These are phyloP conservation scores for Erebia epiphron DNA, from an alignment of 2,888 invertebrate species.

Conservation along the genomic window DNA sequence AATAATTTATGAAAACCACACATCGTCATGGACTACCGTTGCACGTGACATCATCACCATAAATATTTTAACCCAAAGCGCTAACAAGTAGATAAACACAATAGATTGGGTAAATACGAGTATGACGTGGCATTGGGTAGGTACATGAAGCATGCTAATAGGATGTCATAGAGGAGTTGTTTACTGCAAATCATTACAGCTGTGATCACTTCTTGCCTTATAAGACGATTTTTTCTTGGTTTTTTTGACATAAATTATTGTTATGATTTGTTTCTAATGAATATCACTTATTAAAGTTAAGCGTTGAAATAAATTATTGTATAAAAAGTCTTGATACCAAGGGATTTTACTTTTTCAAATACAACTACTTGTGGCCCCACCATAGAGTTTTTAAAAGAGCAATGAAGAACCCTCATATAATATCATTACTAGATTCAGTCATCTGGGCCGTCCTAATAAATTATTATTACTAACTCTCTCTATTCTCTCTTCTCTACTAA, in stretches of 20 bases:
- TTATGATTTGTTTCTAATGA: background rate
- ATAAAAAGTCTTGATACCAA: too few relatives aligned
- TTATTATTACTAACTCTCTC: too few relatives aligned
- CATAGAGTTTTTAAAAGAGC: too few relatives aligned
- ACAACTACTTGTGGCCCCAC: too few relatives aligned
- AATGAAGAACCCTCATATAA: too few relatives aligned
- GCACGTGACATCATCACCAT: conserved; percentile 16
- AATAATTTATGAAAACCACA: conserved; percentile 9
- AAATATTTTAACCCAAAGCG: conserved; percentile 12
- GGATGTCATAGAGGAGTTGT: conserved; percentile 12
- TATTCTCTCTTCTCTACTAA: too few relatives aligned
- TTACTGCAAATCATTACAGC: conserved; percentile 26
- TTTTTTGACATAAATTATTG: background rate
- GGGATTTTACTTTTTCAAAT: too few relatives aligned
- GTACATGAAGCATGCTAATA: conserved; percentile 1
- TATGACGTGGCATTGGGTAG: conserved; percentile 18
- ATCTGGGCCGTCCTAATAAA: too few relatives aligned
- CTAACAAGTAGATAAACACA: conserved; percentile 31
- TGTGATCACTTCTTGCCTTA: background rate
- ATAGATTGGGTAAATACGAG: conserved; percentile 27
- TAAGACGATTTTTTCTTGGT: background rate
- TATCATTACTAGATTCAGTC: too few relatives aligned
- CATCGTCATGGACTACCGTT: conserved; percentile 10
- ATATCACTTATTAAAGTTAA: too few relatives aligned
- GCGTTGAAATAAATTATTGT: too few relatives aligned